Evolutionary conservation across 2,797 vertebrate species (phyloP), one percentile per base, ranked within the genome.

Genomic region (Crenichthys baileyi): DNA sequence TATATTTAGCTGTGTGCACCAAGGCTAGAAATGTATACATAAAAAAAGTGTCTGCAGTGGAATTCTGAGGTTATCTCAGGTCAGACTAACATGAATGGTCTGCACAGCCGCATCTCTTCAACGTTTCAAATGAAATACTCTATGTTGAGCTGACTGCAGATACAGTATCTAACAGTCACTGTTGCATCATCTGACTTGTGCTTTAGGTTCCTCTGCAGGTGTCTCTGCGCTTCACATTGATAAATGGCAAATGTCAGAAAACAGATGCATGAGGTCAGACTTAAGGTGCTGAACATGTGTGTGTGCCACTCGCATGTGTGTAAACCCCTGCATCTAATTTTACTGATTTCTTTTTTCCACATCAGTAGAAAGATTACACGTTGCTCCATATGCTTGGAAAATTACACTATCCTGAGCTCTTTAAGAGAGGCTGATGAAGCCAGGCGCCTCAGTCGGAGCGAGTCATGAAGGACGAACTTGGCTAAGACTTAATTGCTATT

Each of bases 371-470:
- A 78, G 83, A 86, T 82, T 74, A 70, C 63, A 46, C 26, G 9
- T 39, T 78, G 73, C 68, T 88, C 75, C 72, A 58, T 80, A 83
- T 81, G 85, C 84, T 75, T 67, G 63, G 74, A 78, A 83, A 92
- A 88, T 88, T 75, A 84, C 78, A 79, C 80, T 78, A 74, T 67
- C 65, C 73, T 73, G 65, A 12, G 36, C 70, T 22, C 81, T 73
- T 79, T 73, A 78, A 79, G 75, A 90, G 78, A 79, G 82, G 79
- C 87, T 81, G 88, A 90, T 91, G 84, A 88, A 84, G 85, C 86
- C 73, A 87, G 89, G 86, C 79, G 80, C 86, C 83, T 88, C 82
- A 82, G 78, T 85, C 78, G 29, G 79, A 75, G 73, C 48, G 80
- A 86, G 85, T 85, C 75, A 89, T 90, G 84, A 84, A 76, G 75